Conservation (phyloP, 2,113 vertebrate genomes). For the Pangasianodon hypophthalmus region DNA sequence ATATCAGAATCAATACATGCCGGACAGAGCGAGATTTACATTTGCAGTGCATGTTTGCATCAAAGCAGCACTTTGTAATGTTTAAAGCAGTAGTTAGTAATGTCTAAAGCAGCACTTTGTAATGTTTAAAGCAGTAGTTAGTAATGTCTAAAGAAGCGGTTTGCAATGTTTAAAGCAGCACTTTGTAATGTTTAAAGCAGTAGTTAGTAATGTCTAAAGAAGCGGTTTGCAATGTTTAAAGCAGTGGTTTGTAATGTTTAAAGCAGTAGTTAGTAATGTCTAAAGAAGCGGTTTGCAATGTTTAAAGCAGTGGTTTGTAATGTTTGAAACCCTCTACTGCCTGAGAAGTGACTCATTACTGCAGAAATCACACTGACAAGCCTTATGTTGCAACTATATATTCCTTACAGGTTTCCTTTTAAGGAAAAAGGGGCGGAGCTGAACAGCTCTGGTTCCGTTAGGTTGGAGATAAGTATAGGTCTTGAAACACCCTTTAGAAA, state of each 20-base stretch:
- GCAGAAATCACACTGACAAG: background rate
- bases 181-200: background rate
- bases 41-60: background rate
- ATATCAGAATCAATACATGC: background rate
- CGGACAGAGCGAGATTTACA: background rate
- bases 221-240: background rate
- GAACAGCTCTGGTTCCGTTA: background rate
- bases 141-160: background rate
- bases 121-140: background rate
- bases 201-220: background rate
- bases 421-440: too few relatives aligned
- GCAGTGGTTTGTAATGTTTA: background rate
- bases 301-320: background rate
- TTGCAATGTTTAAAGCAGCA: background rate
- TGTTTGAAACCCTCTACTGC: background rate
- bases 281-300: background rate
- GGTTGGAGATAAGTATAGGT: background rate
- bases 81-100: background rate
- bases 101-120: background rate
- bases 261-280: background rate
- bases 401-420: background rate
- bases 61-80: background rate
- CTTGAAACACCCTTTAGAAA: background rate
- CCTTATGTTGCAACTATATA: background rate
- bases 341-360: too few relatives aligned